Base-by-base conservation (phyloP, 2,888 invertebrate species). In the Leucophora obtusa region DNA sequence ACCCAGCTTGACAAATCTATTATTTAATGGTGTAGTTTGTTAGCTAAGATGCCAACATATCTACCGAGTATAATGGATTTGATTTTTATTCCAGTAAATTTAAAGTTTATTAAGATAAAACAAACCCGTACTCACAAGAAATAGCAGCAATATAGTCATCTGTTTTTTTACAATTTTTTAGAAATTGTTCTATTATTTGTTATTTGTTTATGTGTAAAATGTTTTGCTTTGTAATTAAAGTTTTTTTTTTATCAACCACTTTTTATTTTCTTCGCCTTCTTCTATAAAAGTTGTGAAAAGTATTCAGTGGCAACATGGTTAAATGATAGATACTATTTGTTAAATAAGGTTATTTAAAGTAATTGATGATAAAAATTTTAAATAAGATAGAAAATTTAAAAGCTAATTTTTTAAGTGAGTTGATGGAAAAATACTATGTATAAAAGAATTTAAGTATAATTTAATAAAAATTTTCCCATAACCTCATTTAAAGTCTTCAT, bases 341-440 rank as follows among this genome's bases (percentile, higher is more conserved):
- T 14, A 14, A 43, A 4, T 60, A 66, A 17, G 59, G 58, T 17
- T 10, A 63, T 21, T 63, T 54, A 24, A 35, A 53, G 51, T 43
- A 59, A 58, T 59, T 69, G 35, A 59, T 69, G 21, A 51, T 18
- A 43, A n/a, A 65, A 65, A 65, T 53, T 54, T 21, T 38, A 38
- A 21, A 65, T 18, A 21, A 65, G 15, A 38, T 11, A 38, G 38
- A 38, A 38, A 35, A 9, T 35, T 38, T 11, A 11, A 38, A 38
- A 38, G 38, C 7, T 7, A 28, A 28, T 6, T 28, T 28, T 28
- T 28, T 6, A 28, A 28, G 28, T 28, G 28, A 28, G 2, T 2
- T 5, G 2, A 24, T 24, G 5, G 5, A 2, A 24, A 24, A n/a
- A n/a, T n/a, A n/a, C n/a, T n/a, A n/a, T n/a, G n/a, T n/a, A n/a